Evolutionary conservation across 92 coral and sea anemone genomes (phyloP), one percentile per base, ranked within the genome.

Genomic region (Isaurus tuberculatus): DNA sequence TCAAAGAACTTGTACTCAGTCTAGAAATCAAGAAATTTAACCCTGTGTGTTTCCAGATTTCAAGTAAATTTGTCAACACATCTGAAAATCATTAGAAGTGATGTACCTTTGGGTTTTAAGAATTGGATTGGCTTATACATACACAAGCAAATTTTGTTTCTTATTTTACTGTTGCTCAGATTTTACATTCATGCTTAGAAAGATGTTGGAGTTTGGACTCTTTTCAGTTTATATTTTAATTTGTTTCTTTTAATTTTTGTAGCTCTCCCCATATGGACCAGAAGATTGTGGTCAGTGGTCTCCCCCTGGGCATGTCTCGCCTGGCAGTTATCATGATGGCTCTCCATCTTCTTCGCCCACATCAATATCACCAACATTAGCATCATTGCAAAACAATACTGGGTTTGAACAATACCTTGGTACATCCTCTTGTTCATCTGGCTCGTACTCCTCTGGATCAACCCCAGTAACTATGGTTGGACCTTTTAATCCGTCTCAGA

Each of bases 221-320:
- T 14, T 15, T 15, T 2, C 15, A n/a, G 15, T 4, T 49, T 14
- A 19, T n/a, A 49, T 1, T n/a, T 14, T 26, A 16, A n/a, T 26
- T 79, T n/a, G 16, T 16, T n/a, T 11, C 4, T 70, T 67, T 34
- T 46, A 73, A 40, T 55, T 51, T 65, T 29, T 16, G 2, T 53
- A 93, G 94, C 71, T 93, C 13, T 93, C 94, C 8, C 94, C 97
- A 4, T 88, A 91, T 91, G 94, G 94, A 5, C 86, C 88, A n/a
- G 97, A 91, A 23, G 97, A 93, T 44, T 51, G 82, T 58, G 90
- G 91, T 0, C 91, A 90, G 63, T 78, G 87, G 74, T 93, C 97
- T 2, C 94, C 97, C 1, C 51, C 80, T 37, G 90, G 94, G 4
- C 82, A 16, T 57, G 30, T 16, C 22, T 77, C 82, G 23, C 82